Evolutionary conservation across 2,888 invertebrate species (phyloP), one percentile per base, ranked within the genome.

Genomic region (Polylopha cassiicola): DNA sequence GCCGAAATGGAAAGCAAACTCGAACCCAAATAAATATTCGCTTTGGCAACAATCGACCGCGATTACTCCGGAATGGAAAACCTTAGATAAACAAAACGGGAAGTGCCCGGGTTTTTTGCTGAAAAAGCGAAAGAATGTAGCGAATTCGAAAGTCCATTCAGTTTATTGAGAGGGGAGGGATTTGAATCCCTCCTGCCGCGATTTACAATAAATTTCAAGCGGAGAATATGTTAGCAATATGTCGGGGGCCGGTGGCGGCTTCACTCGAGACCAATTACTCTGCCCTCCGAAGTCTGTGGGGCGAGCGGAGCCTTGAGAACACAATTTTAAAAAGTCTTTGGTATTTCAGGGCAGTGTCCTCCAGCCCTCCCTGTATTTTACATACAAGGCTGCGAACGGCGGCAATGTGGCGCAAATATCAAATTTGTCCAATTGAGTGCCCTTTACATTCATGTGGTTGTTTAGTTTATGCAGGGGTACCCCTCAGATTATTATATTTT

Each of bases 51-150:
- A 77, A 78, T 78, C 73, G 76, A 66, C 79, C 79, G 77, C 81
- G 81, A 80, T 80, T 81, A 82, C 84, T 66, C 53, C 61, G 69
- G 63, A 77, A 82, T 81, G 79, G 81, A 84, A 82, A 82, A 81
- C 80, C 74, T 78, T 80, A 75, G 73, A 76, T 79, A 82, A 84
- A 84, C 78, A 82, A 77, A 81, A 78, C 78, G 72, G 76, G 78
- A 77, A 76, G 73, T 65, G 70, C 64, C 65, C 64, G 55, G 45
- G 61, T 65, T 67, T 69, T 75, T 73, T 62, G 62, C 63, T 58
- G 59, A 62, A 47, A 50, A 53, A 57, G 49, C 61, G 76, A 79
- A 81, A 74, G 59, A 75, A 80, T 78, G 82, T 80, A 78, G 81
- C 79, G 71, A 80, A 81, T 78, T 81, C 74, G 66, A 77, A 79